These are phyloP conservation scores for Drosophila ercepeae DNA, from an alignment of 1,140 invertebrate genomes.

Conservation along the genomic window DNA sequence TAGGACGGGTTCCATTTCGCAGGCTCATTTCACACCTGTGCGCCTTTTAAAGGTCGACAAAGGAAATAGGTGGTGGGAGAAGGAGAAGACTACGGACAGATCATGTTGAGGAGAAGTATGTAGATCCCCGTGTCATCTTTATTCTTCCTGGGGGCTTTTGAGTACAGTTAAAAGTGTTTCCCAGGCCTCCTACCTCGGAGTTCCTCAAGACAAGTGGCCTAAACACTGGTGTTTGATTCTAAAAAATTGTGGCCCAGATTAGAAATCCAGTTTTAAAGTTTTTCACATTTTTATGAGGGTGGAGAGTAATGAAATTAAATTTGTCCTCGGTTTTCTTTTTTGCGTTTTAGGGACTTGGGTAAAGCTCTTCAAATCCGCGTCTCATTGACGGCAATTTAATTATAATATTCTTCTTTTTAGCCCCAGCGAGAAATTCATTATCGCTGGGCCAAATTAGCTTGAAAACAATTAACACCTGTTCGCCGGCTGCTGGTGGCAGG, in stretches of 20 bases:
- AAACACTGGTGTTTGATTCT: too few species aligned
- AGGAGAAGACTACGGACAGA: not conserved
- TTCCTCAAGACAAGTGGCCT: too few species aligned
- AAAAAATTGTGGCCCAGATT: too few species aligned
- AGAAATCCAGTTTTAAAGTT: too few species aligned
- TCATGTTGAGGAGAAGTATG: not conserved
- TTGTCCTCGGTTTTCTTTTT: too few species aligned
- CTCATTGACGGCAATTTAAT: slow-evolving; percentile 66
- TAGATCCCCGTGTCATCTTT: slow-evolving; percentile 35
- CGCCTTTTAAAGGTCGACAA: slow-evolving; percentile 53
- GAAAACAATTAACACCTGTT: slow-evolving; percentile 82
- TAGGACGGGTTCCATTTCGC: slow-evolving; percentile 48
- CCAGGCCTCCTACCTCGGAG: too few species aligned
- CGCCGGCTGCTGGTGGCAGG: slow-evolving; percentile 64
- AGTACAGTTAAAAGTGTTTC: too few species aligned
- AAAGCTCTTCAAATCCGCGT: slow-evolving; percentile 45
- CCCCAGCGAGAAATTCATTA: slow-evolving; percentile 62
- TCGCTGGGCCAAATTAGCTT: slow-evolving; percentile 69
- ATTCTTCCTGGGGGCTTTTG: slow-evolving; percentile 45
- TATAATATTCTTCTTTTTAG: slow-evolving; percentile 62
- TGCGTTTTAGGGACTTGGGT: slow-evolving; percentile 1
- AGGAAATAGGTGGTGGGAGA: too few species aligned
- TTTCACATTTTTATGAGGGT: too few species aligned
- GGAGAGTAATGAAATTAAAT: too few species aligned
- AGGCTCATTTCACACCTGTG: slow-evolving; percentile 76